Evolutionary conservation across 2,888 invertebrate genomes (phyloP).

Genomic region (Acanthosepion pharaonis): DNA sequence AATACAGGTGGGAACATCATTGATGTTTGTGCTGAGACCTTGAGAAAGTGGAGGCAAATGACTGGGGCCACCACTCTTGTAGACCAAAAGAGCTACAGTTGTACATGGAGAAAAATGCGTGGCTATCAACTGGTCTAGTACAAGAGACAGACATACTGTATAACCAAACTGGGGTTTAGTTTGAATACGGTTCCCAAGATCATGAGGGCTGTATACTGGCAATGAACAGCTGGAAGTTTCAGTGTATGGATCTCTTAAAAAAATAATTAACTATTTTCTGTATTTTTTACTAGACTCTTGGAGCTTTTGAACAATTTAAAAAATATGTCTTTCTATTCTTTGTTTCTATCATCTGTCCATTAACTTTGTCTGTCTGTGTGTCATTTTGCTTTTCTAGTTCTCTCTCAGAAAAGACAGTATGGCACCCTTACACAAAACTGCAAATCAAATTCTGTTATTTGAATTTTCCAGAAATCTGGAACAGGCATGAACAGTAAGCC

Average conservation of each 20-base stretch:
- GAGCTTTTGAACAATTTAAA: neutral
- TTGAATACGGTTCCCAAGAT: no score
- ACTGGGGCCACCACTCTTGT: no score
- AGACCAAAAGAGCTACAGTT: no score
- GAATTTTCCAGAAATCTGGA: neutral
- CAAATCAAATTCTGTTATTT: neutral
- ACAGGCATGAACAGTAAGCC: no score
- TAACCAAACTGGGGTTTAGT: no score
- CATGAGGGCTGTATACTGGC: no score
- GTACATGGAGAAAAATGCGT: no score
- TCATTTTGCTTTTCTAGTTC: neutral
- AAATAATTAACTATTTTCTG: neutral
- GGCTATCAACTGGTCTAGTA: no score
- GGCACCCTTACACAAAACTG: neutral
- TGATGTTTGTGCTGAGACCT: no score
- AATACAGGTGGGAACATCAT: no score
- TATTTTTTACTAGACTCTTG: neutral
- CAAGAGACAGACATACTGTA: no score
- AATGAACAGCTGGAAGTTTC: neutral
- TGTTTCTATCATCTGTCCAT: neutral
- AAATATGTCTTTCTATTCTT: neutral
- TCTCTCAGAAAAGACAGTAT: constrained; percentile 6
- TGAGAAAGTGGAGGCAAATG: no score
- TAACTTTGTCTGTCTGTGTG: neutral
- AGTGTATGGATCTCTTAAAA: constrained; percentile 18